A percentile compares a stretch with the other conserved stretches of the same genome.
Conservation (phyloP, 2,113 vertebrate genomes). For the Acrocephalus arundinaceus region DNA sequence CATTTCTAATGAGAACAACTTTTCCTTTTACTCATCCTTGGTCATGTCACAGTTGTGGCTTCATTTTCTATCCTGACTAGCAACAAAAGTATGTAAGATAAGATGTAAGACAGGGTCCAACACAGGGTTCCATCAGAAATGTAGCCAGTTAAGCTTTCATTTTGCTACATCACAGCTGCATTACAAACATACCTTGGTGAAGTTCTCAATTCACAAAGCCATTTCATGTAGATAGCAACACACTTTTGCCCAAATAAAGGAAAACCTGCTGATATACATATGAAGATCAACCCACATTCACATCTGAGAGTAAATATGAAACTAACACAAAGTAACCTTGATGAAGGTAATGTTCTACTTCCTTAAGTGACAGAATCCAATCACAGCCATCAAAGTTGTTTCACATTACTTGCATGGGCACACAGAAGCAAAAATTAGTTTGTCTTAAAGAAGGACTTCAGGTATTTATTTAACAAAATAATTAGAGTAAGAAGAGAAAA, state of each 20-base stretch:
- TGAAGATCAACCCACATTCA: not conserved
- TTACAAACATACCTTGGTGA: not conserved
- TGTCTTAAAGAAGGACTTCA: not conserved
- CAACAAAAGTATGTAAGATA: not conserved
- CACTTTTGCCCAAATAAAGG: not conserved
- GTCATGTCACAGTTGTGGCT: not conserved
- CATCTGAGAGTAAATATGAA: not conserved
- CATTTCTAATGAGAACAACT: not conserved
- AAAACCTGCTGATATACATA: not conserved
- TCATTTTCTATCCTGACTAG: not conserved
- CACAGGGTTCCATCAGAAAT: accelerated
- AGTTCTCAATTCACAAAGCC: not conserved
- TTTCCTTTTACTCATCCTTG: not conserved
- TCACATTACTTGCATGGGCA: not conserved
- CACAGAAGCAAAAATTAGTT: not conserved
- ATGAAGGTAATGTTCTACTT: not conserved
- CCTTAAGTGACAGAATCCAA: not conserved
- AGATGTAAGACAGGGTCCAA: not conserved
- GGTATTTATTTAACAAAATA: not conserved
- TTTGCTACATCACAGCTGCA: not conserved
- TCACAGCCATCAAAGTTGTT: not conserved
- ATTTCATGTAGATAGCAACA: not conserved
- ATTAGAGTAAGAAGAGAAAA: not conserved
- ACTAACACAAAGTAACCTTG: not conserved
- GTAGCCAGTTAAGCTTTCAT: not conserved